phyloP scores from a whole-genome alignment of 2,113 vertebrate genomes.

The Mixornis gularis region DNA sequence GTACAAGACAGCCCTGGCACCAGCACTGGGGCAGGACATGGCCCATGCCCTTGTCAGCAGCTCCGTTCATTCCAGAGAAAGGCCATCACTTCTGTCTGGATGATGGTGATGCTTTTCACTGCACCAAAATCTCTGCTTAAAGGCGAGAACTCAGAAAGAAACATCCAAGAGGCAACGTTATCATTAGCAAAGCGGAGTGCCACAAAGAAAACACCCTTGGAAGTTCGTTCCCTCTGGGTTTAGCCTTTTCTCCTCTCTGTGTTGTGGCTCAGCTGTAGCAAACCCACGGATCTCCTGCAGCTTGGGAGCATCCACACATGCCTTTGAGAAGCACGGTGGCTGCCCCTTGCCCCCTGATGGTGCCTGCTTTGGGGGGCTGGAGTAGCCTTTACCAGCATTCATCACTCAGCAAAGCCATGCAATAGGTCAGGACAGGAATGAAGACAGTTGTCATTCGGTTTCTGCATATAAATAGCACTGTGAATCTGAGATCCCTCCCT shows the following conservation, averaged over 20 bases:
- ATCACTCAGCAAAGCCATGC: conserved; percentile 6
- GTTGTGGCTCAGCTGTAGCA: background rate
- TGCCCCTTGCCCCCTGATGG: background rate
- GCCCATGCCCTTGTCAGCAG: background rate
- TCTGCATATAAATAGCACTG: conserved; percentile 5
- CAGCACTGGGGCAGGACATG: background rate
- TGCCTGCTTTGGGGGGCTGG: background rate
- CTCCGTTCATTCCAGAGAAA: background rate
- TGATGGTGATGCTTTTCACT: background rate
- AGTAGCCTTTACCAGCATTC: background rate
- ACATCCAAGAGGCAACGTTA: accelerated
- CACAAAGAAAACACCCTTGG: background rate
- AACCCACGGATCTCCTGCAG: background rate
- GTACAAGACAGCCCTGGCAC: background rate
- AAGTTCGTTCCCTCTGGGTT: background rate
- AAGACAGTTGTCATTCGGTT: conserved; percentile 8
- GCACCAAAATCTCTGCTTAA: background rate
- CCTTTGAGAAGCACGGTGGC: background rate
- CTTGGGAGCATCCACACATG: background rate
- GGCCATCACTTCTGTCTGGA: background rate
- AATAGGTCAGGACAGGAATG: background rate
- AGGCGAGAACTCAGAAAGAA: background rate
- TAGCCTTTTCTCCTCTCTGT: background rate
- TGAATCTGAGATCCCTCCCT: background rate
- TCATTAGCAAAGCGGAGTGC: background rate